These are phyloP conservation scores for Equus quagga DNA, from an alignment of 2,113 vertebrate genomes.

Conservation along the genomic window DNA sequence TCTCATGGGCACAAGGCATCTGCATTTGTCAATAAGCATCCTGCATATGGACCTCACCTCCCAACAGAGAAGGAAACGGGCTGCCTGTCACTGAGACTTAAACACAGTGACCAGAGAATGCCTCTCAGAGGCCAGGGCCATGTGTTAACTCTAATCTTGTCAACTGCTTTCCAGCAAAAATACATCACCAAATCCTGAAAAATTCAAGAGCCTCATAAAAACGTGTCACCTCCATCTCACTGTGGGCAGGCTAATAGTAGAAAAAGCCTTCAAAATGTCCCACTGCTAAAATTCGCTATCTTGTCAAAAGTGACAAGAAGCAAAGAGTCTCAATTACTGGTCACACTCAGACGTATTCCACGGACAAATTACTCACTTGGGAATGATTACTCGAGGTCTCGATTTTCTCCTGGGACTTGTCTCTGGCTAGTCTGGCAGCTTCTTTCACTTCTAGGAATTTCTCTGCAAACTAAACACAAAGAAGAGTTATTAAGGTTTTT, in stretches of 20 bases:
- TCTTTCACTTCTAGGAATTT: conserved; percentile 99
- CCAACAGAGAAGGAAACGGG: accelerated
- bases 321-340: not conserved
- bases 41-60: too few species aligned
- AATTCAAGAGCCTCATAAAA: not conserved
- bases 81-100: not conserved
- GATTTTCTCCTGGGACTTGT: conserved; percentile 96
- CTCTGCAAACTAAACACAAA: conserved; percentile 95
- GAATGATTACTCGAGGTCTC: conserved; percentile 96
- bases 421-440: conserved; percentile 94
- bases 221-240: not conserved
- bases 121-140: not conserved
- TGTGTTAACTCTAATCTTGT: not conserved
- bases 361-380: conserved; percentile 88
- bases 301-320: not conserved
- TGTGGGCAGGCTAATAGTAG: not conserved
- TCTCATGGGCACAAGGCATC: not conserved
- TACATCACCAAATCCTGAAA: not conserved
- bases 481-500: conserved; percentile 1
- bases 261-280: not conserved
- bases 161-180: not conserved
- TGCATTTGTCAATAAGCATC: too few species aligned
- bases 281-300: not conserved
- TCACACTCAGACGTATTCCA: too few species aligned
- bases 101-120: not conserved